phyloP scores from a whole-genome alignment of 2,113 vertebrate species.

The Prionailurus viverrinus region DNA sequence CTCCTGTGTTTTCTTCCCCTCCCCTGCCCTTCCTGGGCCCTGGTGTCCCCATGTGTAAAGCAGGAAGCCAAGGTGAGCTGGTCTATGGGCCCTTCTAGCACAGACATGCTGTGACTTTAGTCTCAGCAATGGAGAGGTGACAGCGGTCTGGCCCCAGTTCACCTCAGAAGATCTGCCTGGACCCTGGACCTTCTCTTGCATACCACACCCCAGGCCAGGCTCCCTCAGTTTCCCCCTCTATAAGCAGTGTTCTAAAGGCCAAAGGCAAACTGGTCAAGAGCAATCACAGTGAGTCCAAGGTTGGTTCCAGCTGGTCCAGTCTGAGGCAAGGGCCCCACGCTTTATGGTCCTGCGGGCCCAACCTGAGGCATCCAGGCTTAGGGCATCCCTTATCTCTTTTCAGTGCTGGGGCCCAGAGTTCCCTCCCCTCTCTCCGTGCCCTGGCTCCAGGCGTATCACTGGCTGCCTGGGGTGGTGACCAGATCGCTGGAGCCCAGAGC shows the following conservation, averaged over 20 bases:
- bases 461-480: neutral
- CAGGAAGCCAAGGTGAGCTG: neutral
- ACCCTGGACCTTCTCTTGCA: neutral
- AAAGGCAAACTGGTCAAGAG: neutral
- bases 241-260: neutral
- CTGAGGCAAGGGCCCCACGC: neutral
- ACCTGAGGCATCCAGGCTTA: neutral
- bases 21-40: neutral
- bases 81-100: neutral
- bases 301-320: neutral
- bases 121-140: neutral
- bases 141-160: neutral
- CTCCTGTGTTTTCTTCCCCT: neutral
- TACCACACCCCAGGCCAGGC: neutral
- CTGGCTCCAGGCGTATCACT: neutral
- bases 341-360: neutral
- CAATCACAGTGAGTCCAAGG: neutral
- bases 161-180: neutral
- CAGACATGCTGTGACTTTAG: neutral
- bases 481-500: neutral
- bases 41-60: neutral
- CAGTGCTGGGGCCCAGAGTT: neutral
- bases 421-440: accelerated
- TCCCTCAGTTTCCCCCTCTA: neutral
- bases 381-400: neutral